Conservation (phyloP, 2,888 invertebrate species). For the Leistus spinibarbis region DNA sequence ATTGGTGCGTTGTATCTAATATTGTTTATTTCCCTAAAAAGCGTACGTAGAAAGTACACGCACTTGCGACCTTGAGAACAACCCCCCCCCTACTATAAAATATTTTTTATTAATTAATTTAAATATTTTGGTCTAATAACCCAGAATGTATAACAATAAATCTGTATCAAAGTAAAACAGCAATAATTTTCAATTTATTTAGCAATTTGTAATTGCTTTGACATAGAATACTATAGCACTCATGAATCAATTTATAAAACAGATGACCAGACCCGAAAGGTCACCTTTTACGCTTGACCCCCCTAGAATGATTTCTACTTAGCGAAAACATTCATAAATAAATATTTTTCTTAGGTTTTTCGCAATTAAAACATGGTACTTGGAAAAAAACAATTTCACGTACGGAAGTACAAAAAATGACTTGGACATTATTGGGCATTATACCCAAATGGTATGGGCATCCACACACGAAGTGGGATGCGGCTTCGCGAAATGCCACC, state of each 20-base stretch:
- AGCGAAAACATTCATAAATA: neutral
- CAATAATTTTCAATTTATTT: conserved; percentile 4
- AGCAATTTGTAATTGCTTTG: conserved; percentile 20
- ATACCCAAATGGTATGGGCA: conserved; percentile 85
- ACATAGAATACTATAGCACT: neutral
- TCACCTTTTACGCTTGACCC: conserved; percentile 3
- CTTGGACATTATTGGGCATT: conserved; percentile 73
- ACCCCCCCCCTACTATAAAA: no score
- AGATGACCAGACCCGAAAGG: conserved; percentile 22
- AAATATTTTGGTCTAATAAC: no score
- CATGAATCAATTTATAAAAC: conserved; percentile 30
- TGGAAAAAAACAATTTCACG: conserved; percentile 75
- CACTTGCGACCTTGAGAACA: no score
- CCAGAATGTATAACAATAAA: no score
- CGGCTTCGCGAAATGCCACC: conserved; percentile 72
- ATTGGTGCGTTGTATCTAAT: no score
- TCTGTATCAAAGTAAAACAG: neutral
- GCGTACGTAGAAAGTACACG: no score
- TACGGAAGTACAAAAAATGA: conserved; percentile 68
- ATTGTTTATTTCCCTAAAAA: no score
- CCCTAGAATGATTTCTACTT: no score
- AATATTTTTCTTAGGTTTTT: conserved; percentile 68
- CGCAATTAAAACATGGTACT: conserved; percentile 78
- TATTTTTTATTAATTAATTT: no score
- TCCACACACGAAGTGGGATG: conserved; percentile 78